Conservation (phyloP, 2,797 vertebrate species). For the Spondyliosoma cantharus region DNA sequence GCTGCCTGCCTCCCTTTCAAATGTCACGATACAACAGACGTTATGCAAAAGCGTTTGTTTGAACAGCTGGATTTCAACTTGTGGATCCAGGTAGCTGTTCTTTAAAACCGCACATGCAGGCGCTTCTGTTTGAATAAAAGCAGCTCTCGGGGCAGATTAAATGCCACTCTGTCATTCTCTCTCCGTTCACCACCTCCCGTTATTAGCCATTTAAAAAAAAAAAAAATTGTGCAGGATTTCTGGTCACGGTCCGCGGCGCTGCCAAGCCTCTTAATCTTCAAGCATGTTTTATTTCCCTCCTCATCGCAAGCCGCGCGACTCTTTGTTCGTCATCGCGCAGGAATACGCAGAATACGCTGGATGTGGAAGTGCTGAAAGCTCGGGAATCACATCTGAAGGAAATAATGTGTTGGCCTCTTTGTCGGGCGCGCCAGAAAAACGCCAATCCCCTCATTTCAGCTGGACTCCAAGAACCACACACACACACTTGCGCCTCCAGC, state of each 20-base stretch:
- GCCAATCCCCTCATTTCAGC: conserved; percentile 64
- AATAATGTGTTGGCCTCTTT: conserved; percentile 64
- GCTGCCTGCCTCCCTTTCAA: conserved; percentile 23
- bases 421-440: conserved; percentile 59
- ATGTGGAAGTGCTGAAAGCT: conserved; percentile 70
- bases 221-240: conserved; percentile 68
- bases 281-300: conserved; percentile 73
- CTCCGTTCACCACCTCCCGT: conserved; percentile 72
- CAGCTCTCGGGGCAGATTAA: conserved; percentile 67
- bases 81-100: conserved; percentile 66
- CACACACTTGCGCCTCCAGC: conserved; percentile 31
- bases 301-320: conserved; percentile 53
- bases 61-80: conserved; percentile 74
- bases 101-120: conserved; percentile 44
- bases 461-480: conserved; percentile 38
- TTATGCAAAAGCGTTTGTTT: conserved; percentile 58
- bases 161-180: conserved; percentile 72
- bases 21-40: conserved; percentile 55
- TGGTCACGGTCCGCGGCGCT: conserved; percentile 52
- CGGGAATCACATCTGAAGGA: conserved; percentile 67
- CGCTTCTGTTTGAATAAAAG: conserved; percentile 70
- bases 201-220: conserved; percentile 70
- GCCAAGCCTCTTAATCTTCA: conserved; percentile 78
- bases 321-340: conserved; percentile 63
- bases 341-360: conserved; percentile 42